Conservation (phyloP, 2,113 vertebrate genomes). For the Zosterops lateralis region DNA sequence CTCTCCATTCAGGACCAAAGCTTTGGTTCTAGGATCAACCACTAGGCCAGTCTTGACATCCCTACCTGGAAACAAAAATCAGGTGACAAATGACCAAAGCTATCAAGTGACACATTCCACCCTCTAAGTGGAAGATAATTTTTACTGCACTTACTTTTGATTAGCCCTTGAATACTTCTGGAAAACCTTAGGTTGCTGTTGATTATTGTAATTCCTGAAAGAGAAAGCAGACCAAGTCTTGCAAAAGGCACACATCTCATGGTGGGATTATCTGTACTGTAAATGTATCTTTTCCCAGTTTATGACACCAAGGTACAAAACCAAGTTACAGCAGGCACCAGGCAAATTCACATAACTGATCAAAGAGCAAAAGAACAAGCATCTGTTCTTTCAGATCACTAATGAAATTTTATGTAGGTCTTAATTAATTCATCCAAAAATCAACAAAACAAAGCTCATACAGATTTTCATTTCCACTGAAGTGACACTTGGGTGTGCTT, state of each 20-base stretch:
- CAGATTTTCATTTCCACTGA: neutral
- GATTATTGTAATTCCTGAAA: constrained; percentile 87
- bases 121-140: neutral
- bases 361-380: neutral
- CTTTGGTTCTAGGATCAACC: constrained; percentile 89
- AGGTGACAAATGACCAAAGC: neutral
- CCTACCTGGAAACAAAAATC: constrained; percentile 71
- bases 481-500: neutral
- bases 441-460: neutral
- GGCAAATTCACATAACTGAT: neutral
- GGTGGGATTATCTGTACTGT: neutral
- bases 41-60: constrained; percentile 80
- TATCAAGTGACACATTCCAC: neutral
- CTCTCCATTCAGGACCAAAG: constrained; percentile 92
- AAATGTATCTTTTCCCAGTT: neutral
- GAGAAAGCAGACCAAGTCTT: neutral
- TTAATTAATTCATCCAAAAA: neutral
- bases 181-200: constrained; percentile 84
- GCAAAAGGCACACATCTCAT: neutral
- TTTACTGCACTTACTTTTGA: constrained; percentile 80
- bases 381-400: neutral
- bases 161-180: constrained; percentile 89
- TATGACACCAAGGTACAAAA: neutral
- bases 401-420: neutral
- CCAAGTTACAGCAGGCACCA: neutral